phyloP scores from a whole-genome alignment of 2,797 vertebrate genomes.

The Alauda arvensis region DNA sequence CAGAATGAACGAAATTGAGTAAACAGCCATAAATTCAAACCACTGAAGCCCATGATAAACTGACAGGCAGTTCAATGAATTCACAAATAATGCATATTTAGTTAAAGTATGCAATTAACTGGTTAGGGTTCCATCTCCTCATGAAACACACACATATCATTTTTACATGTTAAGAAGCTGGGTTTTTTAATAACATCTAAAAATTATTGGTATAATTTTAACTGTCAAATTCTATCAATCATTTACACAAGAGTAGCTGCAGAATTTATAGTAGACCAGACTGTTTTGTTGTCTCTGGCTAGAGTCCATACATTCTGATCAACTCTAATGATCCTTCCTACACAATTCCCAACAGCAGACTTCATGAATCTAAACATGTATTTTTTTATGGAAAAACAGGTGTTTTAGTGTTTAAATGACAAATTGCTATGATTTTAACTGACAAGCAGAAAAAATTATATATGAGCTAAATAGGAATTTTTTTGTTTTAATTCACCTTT shows the following conservation, averaged over 20 bases:
- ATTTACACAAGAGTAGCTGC: background rate
- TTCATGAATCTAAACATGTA: background rate
- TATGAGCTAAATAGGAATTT: background rate
- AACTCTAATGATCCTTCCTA: background rate
- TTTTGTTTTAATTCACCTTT: background rate
- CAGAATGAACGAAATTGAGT: background rate
- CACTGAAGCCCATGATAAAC: background rate
- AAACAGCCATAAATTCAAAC: background rate
- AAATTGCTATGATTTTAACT: background rate
- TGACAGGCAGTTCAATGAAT: background rate
- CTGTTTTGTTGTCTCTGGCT: background rate
- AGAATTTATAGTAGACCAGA: background rate
- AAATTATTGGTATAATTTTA: background rate
- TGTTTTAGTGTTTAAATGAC: background rate
- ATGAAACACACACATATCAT: background rate
- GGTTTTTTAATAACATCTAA: background rate
- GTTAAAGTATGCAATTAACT: background rate
- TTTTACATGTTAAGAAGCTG: background rate
- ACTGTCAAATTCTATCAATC: background rate
- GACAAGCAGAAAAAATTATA: background rate
- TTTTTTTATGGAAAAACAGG: background rate
- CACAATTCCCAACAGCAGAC: background rate
- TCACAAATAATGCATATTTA: background rate
- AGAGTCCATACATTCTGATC: background rate
- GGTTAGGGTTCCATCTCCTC: background rate